Evolutionary conservation across 2,888 invertebrate genomes (phyloP).

Genomic region (Pocota personata): DNA sequence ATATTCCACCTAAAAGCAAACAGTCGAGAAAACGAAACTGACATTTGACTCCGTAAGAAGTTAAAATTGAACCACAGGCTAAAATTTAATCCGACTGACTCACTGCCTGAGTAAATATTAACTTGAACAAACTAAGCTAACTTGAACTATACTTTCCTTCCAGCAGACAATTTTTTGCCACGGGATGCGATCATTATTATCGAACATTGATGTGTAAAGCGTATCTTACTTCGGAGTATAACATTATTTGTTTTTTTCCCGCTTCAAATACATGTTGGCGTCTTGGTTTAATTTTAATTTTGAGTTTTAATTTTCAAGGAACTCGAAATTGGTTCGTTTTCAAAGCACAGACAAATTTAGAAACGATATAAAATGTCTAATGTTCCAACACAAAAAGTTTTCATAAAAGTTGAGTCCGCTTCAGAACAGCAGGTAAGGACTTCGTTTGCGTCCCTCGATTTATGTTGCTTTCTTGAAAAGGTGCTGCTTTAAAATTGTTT

Average conservation of each 20-base stretch:
- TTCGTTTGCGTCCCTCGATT: slow-evolving; percentile 28
- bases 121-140: no score
- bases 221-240: slow-evolving; percentile 22
- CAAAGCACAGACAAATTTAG: background rate
- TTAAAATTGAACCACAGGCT: no score
- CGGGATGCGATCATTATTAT: background rate
- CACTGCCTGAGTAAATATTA: no score
- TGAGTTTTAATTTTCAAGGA: background rate
- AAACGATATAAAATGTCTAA: slow-evolving; percentile 79
- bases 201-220: background rate
- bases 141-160: no score
- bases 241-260: slow-evolving; percentile 51
- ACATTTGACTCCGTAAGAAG: no score
- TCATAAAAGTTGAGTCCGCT: slow-evolving; percentile 81
- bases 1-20: no score
- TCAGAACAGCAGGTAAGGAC: slow-evolving; percentile 80
- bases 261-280: slow-evolving; percentile 35
- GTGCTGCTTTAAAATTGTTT: slow-evolving; percentile 22
- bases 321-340: background rate
- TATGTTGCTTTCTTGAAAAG: slow-evolving; percentile 23
- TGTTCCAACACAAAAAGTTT: slow-evolving; percentile 80
- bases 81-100: no score
- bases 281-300: slow-evolving; percentile 32
- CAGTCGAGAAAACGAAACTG: no score
- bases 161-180: no score